A percentile compares a stretch with the other conserved stretches of the same genome.
These are phyloP conservation scores for Cetoscarus ocellatus DNA, from an alignment of 2,797 vertebrate species.

Conservation along the genomic window DNA sequence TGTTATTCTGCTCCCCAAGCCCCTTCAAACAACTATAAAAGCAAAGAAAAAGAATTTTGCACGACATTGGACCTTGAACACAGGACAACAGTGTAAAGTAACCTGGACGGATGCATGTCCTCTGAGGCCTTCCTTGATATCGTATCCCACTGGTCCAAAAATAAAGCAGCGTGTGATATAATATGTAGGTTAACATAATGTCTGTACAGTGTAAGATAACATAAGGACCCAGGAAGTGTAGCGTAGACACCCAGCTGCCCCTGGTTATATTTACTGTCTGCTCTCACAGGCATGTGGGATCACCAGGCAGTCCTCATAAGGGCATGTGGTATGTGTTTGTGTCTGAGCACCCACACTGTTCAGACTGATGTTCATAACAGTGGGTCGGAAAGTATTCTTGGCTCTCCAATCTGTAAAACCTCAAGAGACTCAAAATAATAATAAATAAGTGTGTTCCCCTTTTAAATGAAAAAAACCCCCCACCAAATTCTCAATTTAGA, in stretches of 20 bases:
- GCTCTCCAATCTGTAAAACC: conserved; percentile 31
- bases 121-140: too few species aligned
- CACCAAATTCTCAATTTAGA: conserved; percentile 29
- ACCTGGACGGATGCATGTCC: too few species aligned
- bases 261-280: conserved; percentile 39
- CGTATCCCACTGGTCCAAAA: conserved; percentile 7
- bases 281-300: conserved; percentile 22
- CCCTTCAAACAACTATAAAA: too few species aligned
- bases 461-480: conserved; percentile 12
- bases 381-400: conserved; percentile 16
- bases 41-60: too few species aligned
- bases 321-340: conserved; percentile 15
- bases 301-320: conserved; percentile 25
- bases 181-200: conserved; percentile 26
- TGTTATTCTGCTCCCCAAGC: too few species aligned
- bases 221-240: not conserved
- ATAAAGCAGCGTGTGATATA: not conserved
- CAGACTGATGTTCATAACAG: conserved; percentile 29
- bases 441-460: conserved; percentile 24
- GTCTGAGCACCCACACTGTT: conserved; percentile 3
- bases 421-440: conserved; percentile 14
- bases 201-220: not conserved
- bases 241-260: conserved; percentile 16
- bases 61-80: too few species aligned
- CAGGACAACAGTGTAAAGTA: too few species aligned